Evolutionary conservation across 2,888 invertebrate genomes (phyloP).

Genomic region (Cheilosia urbana): DNA sequence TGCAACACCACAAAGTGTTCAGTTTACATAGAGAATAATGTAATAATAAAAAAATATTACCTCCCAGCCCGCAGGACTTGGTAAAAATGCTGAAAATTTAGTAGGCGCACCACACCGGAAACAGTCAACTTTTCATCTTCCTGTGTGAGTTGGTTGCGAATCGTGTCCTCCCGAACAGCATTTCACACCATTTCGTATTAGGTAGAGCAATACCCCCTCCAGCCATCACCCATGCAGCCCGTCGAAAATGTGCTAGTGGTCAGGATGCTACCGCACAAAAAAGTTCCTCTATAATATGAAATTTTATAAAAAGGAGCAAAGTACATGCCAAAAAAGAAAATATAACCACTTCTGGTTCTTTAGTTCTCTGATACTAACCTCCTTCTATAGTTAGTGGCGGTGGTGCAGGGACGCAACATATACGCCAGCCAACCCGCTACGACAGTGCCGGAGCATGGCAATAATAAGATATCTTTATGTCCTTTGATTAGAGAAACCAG

Average conservation of each 20-base stretch:
- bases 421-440: not conserved
- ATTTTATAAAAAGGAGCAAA: constrained; percentile 69
- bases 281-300: constrained; percentile 58
- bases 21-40: constrained; percentile 63
- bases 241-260: constrained; percentile 55
- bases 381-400: not conserved
- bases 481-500: constrained; percentile 54
- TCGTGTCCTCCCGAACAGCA: constrained; percentile 23
- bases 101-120: constrained; percentile 59
- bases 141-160: constrained; percentile 23
- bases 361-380: constrained; percentile 39
- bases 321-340: constrained; percentile 55
- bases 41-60: constrained; percentile 36
- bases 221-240: not conserved
- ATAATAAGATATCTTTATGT: constrained; percentile 64
- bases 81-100: constrained; percentile 64
- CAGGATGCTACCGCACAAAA: constrained; percentile 61
- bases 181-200: constrained; percentile 40
- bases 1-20: constrained; percentile 66
- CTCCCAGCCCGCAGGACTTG: constrained; percentile 32
- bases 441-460: constrained; percentile 18
- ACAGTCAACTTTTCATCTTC: constrained; percentile 60
- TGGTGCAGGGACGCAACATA: constrained; percentile 3
- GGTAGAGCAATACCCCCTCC: not conserved
- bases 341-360: constrained; percentile 63